Conservation (phyloP, 2,797 vertebrate genomes). For the Spheniscus humboldti region DNA sequence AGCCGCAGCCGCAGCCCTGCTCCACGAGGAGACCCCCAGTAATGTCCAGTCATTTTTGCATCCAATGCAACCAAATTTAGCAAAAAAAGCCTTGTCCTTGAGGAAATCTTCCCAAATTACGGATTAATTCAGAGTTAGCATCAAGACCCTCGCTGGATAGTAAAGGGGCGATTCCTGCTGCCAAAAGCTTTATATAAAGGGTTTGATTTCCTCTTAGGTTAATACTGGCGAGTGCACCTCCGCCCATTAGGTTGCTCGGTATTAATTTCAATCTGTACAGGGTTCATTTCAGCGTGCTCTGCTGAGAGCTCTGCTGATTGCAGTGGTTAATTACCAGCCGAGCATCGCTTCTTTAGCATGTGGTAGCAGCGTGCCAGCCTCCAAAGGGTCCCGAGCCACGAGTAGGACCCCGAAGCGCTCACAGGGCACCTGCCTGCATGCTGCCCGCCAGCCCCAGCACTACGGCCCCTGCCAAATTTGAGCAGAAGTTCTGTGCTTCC, state of each 20-base stretch:
- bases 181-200: not conserved
- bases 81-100: not conserved
- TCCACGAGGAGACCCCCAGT: fast-evolving
- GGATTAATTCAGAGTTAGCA: not conserved
- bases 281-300: slow-evolving; percentile 4
- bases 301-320: slow-evolving; percentile 43
- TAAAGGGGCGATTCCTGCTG: not conserved
- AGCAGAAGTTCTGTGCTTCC: not conserved
- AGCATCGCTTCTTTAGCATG: not conserved
- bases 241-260: not conserved
- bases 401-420: not conserved
- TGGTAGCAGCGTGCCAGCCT: not conserved
- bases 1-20: not conserved
- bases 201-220: slow-evolving; percentile 17
- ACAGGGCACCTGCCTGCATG: fast-evolving
- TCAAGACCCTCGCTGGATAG: not conserved
- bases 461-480: not conserved
- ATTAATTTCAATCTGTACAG: slow-evolving; percentile 34
- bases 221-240: not conserved
- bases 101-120: not conserved
- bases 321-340: slow-evolving; percentile 18
- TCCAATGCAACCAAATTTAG: not conserved
- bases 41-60: not conserved
- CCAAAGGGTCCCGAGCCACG: not conserved
- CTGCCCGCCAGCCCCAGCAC: fast-evolving